These are phyloP conservation scores for Sciurus carolinensis DNA, from an alignment of 2,797 vertebrate species.

Conservation along the genomic window DNA sequence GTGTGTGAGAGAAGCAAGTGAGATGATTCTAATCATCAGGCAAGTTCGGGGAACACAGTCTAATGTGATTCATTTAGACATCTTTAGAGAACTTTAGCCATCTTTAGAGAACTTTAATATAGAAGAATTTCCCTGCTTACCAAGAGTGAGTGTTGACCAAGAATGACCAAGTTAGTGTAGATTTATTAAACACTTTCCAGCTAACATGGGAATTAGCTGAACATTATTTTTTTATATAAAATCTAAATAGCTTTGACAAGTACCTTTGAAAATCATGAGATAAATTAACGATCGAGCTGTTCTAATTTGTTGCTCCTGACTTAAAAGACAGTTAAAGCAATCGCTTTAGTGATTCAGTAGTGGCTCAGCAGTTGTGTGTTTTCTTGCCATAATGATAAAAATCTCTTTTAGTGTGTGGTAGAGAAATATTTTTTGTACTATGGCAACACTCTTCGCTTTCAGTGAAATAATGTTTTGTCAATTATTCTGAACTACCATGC, in stretches of 20 bases:
- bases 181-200: slow-evolving; percentile 53
- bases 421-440: slow-evolving; percentile 87
- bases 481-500: slow-evolving; percentile 64
- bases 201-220: slow-evolving; percentile 47
- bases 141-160: slow-evolving; percentile 33
- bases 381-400: slow-evolving; percentile 91
- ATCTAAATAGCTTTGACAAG: slow-evolving; percentile 56
- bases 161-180: slow-evolving; percentile 45
- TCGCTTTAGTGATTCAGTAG: slow-evolving; percentile 85
- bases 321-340: slow-evolving; percentile 88
- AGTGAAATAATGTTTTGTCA: slow-evolving; percentile 69
- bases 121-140: background rate
- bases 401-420: slow-evolving; percentile 90
- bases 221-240: slow-evolving; percentile 66
- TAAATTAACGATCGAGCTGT: slow-evolving; percentile 72
- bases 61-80: background rate
- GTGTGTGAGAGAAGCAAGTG: background rate
- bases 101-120: background rate
- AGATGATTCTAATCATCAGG: background rate
- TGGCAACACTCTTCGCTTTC: slow-evolving; percentile 87
- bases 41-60: background rate
- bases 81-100: background rate
- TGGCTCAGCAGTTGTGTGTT: slow-evolving; percentile 91
- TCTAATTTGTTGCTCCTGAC: slow-evolving; percentile 87
- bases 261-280: slow-evolving; percentile 75